Conservation (phyloP, 2,113 vertebrate species). For the human region GRCh38 chr7:12312001-12312500, state of each 20-base stretch:
- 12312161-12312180: constrained; percentile 37
- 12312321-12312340: background rate
- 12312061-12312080: constrained; percentile 50
- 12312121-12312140: constrained; percentile 36
- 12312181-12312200: constrained; percentile 21
- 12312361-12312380: background rate
- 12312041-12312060: constrained; percentile 55
- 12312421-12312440: background rate
- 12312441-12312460: too few relatives aligned
- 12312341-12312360: background rate
- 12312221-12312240: background rate
- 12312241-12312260: background rate
- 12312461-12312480: background rate
- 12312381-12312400: background rate
- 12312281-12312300: background rate
- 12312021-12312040: constrained; percentile 28
- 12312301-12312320: background rate
- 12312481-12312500: background rate
- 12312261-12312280: background rate
- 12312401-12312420: background rate
- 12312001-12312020: constrained; percentile 49
- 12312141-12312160: constrained; percentile 13
- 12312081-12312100: constrained; percentile 38
- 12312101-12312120: constrained; percentile 35
- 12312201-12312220: background rate